These are phyloP conservation scores for Meiosimyza decipiens DNA, from an alignment of 2,888 invertebrate genomes.

Conservation along the genomic window DNA sequence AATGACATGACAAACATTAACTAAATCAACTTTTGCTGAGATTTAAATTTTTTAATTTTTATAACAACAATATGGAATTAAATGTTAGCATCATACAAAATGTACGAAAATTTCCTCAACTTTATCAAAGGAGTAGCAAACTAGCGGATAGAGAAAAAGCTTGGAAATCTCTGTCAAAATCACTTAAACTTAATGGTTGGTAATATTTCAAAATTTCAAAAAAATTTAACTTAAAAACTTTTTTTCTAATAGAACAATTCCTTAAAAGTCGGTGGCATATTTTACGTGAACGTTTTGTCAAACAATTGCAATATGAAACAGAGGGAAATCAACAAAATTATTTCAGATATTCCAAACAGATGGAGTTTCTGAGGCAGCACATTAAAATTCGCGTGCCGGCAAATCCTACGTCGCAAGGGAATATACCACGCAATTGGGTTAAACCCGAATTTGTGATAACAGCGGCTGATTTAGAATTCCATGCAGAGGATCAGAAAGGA, in stretches of 20 bases:
- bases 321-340: neutral
- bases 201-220: constrained; percentile 5
- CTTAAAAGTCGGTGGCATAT: constrained; percentile 52
- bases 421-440: constrained; percentile 24
- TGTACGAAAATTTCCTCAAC: constrained; percentile 45
- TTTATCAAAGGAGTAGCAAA: constrained; percentile 43
- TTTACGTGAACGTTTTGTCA: constrained; percentile 43
- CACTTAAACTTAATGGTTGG: constrained; percentile 46
- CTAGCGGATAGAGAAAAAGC: constrained; percentile 39
- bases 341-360: constrained; percentile 44
- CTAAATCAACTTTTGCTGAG: no score
- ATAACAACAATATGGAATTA: constrained; percentile 42
- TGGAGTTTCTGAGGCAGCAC: constrained; percentile 43
- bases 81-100: constrained; percentile 47
- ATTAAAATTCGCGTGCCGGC: constrained; percentile 28
- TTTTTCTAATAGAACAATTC: constrained; percentile 40
- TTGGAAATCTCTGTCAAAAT: constrained; percentile 47
- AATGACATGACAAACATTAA: no score
- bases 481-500: constrained; percentile 43
- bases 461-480: constrained; percentile 45
- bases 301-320: constrained; percentile 15
- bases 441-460: constrained; percentile 51
- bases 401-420: constrained; percentile 26
- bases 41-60: no score
- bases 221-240: neutral